These are phyloP conservation scores for Lymantria monacha DNA, from an alignment of 2,888 invertebrate genomes.

Conservation along the genomic window DNA sequence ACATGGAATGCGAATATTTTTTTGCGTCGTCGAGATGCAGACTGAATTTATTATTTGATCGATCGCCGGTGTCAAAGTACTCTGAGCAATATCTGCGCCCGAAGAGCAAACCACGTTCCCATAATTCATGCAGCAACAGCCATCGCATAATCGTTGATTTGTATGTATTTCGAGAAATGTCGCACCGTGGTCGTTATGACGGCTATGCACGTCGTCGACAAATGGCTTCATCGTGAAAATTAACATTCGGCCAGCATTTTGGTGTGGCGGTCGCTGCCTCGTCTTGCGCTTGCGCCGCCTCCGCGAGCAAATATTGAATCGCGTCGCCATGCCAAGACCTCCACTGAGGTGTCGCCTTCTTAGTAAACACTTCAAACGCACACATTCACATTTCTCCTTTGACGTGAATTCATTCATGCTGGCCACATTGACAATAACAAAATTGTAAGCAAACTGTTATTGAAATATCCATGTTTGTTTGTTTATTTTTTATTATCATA, in stretches of 20 bases:
- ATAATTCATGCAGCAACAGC: constrained; percentile 67
- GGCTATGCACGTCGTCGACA: constrained; percentile 64
- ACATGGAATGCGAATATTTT: constrained; percentile 44
- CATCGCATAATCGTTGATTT: constrained; percentile 57
- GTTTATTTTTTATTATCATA: not conserved
- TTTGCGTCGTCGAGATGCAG: constrained; percentile 34
- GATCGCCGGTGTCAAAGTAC: constrained; percentile 40
- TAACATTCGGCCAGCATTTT: constrained; percentile 74
- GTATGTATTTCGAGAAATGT: constrained; percentile 68
- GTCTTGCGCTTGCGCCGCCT: constrained; percentile 37
- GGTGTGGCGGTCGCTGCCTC: constrained; percentile 28
- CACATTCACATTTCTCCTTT: constrained; percentile 46
- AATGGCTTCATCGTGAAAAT: constrained; percentile 78
- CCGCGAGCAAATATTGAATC: constrained; percentile 71
- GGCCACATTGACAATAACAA: constrained; percentile 25
- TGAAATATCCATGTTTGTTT: constrained; percentile 1
- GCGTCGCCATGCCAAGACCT: constrained; percentile 54
- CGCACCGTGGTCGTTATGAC: constrained; percentile 56
- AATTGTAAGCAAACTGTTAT: constrained; percentile 21
- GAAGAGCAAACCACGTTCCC: constrained; percentile 39
- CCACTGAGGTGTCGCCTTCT: constrained; percentile 65
- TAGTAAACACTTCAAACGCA: constrained; percentile 41
- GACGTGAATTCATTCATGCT: constrained; percentile 44
- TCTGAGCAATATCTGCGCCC: not conserved
- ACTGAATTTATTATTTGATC: constrained; percentile 38